Base-by-base conservation (phyloP, 2,113 vertebrate species). In the Chlamydotis undulata region DNA sequence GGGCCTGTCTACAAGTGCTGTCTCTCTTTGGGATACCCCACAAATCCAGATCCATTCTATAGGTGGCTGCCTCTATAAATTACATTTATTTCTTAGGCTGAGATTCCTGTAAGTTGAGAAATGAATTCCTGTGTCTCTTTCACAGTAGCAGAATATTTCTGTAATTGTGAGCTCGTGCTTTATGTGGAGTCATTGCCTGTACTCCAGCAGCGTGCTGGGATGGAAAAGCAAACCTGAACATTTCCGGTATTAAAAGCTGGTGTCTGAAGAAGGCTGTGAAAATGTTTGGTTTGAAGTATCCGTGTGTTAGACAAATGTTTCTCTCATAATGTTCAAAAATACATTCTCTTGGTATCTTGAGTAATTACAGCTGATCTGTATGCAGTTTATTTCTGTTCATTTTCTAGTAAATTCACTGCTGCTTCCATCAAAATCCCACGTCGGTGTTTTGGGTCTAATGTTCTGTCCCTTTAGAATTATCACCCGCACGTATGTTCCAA, bases 381-480 rank as follows among this genome's bases (percentile, higher is more conserved):
- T 49, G 35, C 23, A 56, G 29, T 87, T 89, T 71, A 82, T 89
- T 82, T 83, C 57, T 50, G 33, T 87, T 97, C 68, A 73, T 91
- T 77, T 93, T 76, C 67, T 37, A 29, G 33, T 49, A 71, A 90
- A 79, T 85, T 88, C 81, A 85, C 31, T 75, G 68, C 52, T 91
- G n/a, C 65, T 87, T 79, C 61, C 35, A 64, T 79, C 49, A 85
- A 69, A 87, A 76, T 82, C 82, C 78, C 63, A 41, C 33, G 70
- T 60, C 78, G 76, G 24, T 93, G 22, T 91, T 94, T 91, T 4
- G 13, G 35, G 26, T 85, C 65, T 93, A 91, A 90, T 90, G 78
- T 93, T 90, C 92, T 85, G 69, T 87, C 70, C 70, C 57, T 85
- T 92, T 49, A 82, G 70, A 85, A 85, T 95, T 61, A 79, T 89